Base-by-base conservation (phyloP, 2,113 vertebrate species). In the Myotis yumanensis region DNA sequence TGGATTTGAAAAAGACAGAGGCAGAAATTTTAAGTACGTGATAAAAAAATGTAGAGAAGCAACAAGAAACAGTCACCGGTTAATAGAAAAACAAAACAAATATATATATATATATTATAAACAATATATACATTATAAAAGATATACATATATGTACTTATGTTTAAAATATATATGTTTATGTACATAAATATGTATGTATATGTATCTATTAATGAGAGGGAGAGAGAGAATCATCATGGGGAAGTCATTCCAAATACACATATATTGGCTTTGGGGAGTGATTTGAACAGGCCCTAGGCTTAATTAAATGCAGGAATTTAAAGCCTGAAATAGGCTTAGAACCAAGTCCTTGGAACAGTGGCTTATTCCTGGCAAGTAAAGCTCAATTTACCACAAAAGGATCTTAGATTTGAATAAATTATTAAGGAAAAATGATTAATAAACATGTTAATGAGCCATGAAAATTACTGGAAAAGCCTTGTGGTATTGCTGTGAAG, bases 351-450 rank as follows among this genome's bases (percentile, higher is more conserved):
- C 37, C 80, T 84, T 0, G 9, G 72, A 73, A 15, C 23, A 40
- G 4, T 43, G 25, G 12, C 11, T 79, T 76, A 80, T 23, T 88
- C 72, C 35, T 91, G 66, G 30, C 81, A 48, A 73, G n/a, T 25
- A 92, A 40, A 90, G 72, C 64, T n/a, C 43, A 15, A 80, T 51
- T 87, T 87, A n/a, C 30, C 46, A 76, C 4, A 28, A 15, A 57
- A 73, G 30, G 11, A 25, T 76, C 35, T 94, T 86, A 69, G 37
- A 68, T 20, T 43, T 76, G 51, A 92, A 48, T 9, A 81, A 75
- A 64, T 73, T 83, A 48, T 64, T 73, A 85, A 80, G 72, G 52
- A 83, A 84, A 84, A 87, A 71, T 84, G 86, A 80, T 73, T 59
- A 68, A 43, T 86, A 95, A 46, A 37, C 68, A 80, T 37, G 22